These are phyloP conservation scores for Standfussiana lucernea DNA, from an alignment of 2,888 invertebrate genomes.

Conservation along the genomic window DNA sequence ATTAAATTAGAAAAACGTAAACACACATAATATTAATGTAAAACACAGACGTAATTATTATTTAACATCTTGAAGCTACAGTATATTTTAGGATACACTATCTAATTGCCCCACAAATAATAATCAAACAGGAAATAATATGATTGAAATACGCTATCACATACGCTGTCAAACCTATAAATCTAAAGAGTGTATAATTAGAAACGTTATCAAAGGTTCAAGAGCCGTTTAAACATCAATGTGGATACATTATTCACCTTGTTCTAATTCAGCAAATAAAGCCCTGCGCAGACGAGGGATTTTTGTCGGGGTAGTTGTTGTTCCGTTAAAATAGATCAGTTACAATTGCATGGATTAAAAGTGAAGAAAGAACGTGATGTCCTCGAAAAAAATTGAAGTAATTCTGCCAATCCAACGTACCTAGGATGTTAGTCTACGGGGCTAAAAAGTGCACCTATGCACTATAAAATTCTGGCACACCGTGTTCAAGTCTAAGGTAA, in stretches of 20 bases:
- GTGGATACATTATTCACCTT: slow-evolving; percentile 56
- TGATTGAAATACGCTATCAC: slow-evolving; percentile 55
- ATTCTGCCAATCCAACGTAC: not conserved
- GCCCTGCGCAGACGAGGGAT: not conserved
- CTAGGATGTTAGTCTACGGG: not conserved
- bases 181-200: slow-evolving; percentile 61
- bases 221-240: slow-evolving; percentile 68
- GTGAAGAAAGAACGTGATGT: not conserved
- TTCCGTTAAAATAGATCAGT: not conserved
- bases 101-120: slow-evolving; percentile 36
- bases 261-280: slow-evolving; percentile 65
- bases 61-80: slow-evolving; percentile 16
- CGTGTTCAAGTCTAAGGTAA: not conserved
- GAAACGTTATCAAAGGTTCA: slow-evolving; percentile 67
- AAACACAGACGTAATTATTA: slow-evolving; percentile 14
- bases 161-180: slow-evolving; percentile 51
- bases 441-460: not conserved
- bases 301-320: not conserved
- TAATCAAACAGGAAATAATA: slow-evolving; percentile 59
- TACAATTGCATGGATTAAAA: not conserved
- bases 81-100: slow-evolving; percentile 9
- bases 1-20: not conserved
- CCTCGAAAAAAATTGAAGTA: not conserved
- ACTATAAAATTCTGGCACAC: not conserved
- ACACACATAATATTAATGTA: not conserved